phyloP scores from a whole-genome alignment of 35 echinoderm and acorn worm genomes.

The Lytechinus variegatus region DNA sequence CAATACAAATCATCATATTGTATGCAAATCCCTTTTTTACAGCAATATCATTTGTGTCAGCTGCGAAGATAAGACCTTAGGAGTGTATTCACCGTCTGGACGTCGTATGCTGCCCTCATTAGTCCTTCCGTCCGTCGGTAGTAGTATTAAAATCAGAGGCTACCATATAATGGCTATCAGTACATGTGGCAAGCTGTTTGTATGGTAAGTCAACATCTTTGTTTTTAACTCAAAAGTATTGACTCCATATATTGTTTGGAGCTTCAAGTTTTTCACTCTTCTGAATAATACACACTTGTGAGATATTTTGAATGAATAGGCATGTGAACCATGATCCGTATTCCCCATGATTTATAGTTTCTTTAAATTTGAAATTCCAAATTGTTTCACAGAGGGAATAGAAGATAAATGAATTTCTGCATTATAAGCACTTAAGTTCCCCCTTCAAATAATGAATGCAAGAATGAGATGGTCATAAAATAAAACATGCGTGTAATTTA shows the following conservation, averaged over 20 bases:
- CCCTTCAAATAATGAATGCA: no score
- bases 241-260: no score
- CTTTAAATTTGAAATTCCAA: no score
- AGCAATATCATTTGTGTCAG: slow-evolving; percentile 72
- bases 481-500: no score
- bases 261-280: neutral
- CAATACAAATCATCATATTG: neutral
- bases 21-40: neutral
- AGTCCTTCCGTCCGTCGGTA: slow-evolving; percentile 70
- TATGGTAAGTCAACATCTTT: slow-evolving; percentile 68
- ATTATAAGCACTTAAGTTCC: no score
- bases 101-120: slow-evolving; percentile 69
- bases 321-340: no score
- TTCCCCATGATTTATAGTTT: no score
- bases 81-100: slow-evolving; percentile 68
- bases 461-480: no score
- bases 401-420: no score
- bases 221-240: neutral
- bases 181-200: slow-evolving; percentile 72
- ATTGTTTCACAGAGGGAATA: no score
- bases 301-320: neutral
- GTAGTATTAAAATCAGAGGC: slow-evolving; percentile 75
- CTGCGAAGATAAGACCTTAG: slow-evolving; percentile 81
- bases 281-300: neutral
- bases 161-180: slow-evolving; percentile 75